Conservation (phyloP, 1,140 invertebrate genomes). For the Riptortus pedestris region DNA sequence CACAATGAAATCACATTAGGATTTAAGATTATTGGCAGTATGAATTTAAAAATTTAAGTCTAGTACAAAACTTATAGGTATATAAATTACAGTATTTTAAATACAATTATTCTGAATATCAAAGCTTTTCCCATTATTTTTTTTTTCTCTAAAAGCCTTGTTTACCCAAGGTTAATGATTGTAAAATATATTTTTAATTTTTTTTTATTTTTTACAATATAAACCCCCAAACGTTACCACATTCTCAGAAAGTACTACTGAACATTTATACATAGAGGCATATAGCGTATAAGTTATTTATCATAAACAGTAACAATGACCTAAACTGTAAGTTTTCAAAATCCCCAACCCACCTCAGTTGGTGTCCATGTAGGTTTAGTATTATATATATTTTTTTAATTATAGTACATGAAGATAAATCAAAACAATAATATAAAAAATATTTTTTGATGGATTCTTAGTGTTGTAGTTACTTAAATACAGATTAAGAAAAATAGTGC, state of each 20-base stretch:
- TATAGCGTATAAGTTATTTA: not conserved
- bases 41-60: not conserved
- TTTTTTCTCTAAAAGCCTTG: not conserved
- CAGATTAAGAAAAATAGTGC: not conserved
- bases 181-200: not conserved
- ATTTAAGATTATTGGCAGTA: conserved; percentile 11
- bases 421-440: conserved; percentile 8
- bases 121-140: not conserved
- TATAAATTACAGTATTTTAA: conserved; percentile 3
- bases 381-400: not conserved
- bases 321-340: not conserved
- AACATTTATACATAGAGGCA: not conserved
- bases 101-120: not conserved
- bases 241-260: not conserved
- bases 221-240: not conserved
- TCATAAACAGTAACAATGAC: not conserved
- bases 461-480: not conserved
- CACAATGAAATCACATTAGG: conserved; percentile 1
- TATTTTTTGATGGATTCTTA: not conserved
- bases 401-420: not conserved
- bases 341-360: not conserved
- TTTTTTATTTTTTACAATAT: not conserved
- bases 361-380: not conserved
- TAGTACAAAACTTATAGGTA: not conserved
- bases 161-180: not conserved